Base-by-base conservation (phyloP, 2,888 invertebrate species). In the Harpalus rufipes region DNA sequence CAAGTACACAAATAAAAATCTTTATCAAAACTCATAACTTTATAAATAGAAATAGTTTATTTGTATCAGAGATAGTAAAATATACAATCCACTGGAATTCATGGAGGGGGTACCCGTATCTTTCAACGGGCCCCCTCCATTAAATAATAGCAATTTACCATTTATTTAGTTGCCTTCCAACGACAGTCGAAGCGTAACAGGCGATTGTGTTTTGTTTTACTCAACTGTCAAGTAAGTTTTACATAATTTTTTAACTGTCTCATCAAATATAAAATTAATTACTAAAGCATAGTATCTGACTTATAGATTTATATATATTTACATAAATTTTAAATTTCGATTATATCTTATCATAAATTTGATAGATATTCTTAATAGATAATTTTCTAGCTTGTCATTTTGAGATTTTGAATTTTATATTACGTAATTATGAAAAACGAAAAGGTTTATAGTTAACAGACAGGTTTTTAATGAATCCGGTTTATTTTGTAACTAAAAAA, bases 71-170 rank as follows among this genome's bases (percentile, higher is more conserved):
- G 12, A 51, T 12, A 51, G 2, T 51, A 51, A 12, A 51, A 8
- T 51, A 8, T 10, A 39, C 12, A 74, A 51, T 51, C 44, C 16
- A 44, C 41, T 74, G 72, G 72, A 41, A 44, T 44, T 16, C 44
- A 44, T 74, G 72, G 72, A 18, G 72, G 72, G 72, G 72, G 72
- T 44, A 44, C 44, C 41, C n/a, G 14, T 14, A 32, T 32, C 12
- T 68, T 32, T 25, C 12, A 0, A 61, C 12, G 21, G 68, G 68
- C 39, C 72, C 72, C 72, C 72, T 74, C 72, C 72, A 41, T 18
- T 44, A 74, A 74, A 74, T 74, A 74, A 16, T 65, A 65, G 14
- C 68, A 68, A 68, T 68, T 74, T 74, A 44, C 14, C 32, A 18
- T 18, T 18, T 41, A 18, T 18, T 18, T 41, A 74, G 18, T 44